These are phyloP conservation scores for Drosophila borealis DNA, from an alignment of 2,888 invertebrate species.

Conservation along the genomic window DNA sequence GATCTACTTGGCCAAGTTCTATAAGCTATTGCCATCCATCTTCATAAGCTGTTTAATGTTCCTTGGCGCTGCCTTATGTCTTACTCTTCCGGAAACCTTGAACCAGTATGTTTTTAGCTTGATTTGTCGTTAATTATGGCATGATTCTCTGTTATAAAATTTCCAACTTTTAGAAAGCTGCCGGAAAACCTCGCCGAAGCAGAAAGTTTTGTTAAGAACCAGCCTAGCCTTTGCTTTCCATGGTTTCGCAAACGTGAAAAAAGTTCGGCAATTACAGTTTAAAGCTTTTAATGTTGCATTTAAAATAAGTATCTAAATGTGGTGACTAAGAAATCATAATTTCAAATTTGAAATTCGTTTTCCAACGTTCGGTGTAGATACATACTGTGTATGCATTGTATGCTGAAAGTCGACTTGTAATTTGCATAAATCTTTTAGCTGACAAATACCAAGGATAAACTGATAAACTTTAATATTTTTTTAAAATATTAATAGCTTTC, in stretches of 20 bases:
- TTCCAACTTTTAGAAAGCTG: conserved; percentile 81
- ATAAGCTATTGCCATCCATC: conserved; percentile 86
- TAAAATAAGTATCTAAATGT: neutral
- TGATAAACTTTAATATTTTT: neutral
- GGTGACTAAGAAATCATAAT: neutral
- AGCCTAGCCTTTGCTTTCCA: conserved; percentile 85
- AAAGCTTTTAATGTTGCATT: neutral
- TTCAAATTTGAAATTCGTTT: neutral
- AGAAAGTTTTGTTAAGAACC: conserved; percentile 86
- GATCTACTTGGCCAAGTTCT: conserved; percentile 85
- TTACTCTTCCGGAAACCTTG: conserved; percentile 87
- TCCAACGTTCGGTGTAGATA: conserved; percentile 5
- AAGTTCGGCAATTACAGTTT: neutral
- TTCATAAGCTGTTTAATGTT: conserved; percentile 86
- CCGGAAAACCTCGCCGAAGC: conserved; percentile 87
- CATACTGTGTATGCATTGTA: conserved; percentile 43
- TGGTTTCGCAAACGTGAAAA: conserved; percentile 61
- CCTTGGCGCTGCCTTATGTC: conserved; percentile 86
- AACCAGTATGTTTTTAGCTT: conserved; percentile 83
- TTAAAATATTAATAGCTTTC: too few species aligned
- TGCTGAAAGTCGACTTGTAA: neutral
- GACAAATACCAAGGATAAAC: neutral
- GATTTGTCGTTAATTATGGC: fast-evolving
- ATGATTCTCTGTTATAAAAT: neutral
- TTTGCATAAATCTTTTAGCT: neutral